phyloP scores from a whole-genome alignment of 2,888 invertebrate genomes.

The Sarcophaga carnaria region DNA sequence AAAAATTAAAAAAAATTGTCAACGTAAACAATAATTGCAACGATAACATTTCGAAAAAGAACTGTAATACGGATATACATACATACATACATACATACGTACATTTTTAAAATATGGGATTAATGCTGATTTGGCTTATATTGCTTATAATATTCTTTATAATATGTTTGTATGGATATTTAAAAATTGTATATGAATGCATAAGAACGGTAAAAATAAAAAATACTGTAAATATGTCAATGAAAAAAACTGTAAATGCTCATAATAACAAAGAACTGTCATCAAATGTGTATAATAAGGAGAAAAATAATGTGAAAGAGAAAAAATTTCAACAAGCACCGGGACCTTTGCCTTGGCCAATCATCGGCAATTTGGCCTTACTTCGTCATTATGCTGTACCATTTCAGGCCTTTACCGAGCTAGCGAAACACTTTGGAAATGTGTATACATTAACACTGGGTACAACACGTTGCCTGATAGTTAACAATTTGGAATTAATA shows the following conservation, averaged over 20 bases:
- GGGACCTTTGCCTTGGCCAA: conserved; percentile 86
- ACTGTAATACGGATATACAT: too few species aligned
- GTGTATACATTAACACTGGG: conserved; percentile 88
- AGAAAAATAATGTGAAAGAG: too few species aligned
- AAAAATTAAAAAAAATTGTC: background rate
- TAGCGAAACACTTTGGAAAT: conserved; percentile 87
- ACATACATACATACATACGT: too few species aligned
- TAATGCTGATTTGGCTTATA: conserved; percentile 50
- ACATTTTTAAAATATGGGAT: conserved; percentile 11
- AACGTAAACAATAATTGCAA: background rate
- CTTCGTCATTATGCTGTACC: conserved; percentile 86
- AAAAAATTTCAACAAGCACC: conserved; percentile 82
- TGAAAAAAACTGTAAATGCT: background rate
- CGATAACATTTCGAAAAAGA: background rate
- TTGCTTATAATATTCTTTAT: conserved; percentile 63
- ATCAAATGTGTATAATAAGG: background rate
- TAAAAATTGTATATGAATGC: conserved; percentile 73
- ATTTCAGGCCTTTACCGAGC: conserved; percentile 87
- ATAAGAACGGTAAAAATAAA: conserved; percentile 73
- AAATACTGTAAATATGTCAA: conserved; percentile 40
- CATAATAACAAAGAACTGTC: background rate
- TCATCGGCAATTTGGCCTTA: conserved; percentile 88
- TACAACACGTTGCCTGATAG: conserved; percentile 86
- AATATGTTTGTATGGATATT: conserved; percentile 70
- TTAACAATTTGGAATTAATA: conserved; percentile 87